Evolutionary conservation across 2,888 invertebrate genomes (phyloP).

Genomic region (Noctua janthina): DNA sequence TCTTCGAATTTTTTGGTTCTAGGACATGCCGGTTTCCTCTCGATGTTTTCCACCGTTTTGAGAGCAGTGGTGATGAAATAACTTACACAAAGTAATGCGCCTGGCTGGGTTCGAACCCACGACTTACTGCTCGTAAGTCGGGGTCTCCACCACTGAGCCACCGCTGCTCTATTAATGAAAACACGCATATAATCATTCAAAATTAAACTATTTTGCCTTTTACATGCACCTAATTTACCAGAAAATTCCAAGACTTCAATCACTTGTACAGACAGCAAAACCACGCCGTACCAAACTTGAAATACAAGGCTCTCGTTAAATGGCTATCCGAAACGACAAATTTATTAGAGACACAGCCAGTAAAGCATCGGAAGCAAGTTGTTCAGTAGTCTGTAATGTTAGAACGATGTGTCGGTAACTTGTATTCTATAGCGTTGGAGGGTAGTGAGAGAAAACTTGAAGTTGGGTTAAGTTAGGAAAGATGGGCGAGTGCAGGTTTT

Average conservation of each 20-base stretch:
- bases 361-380: slow-evolving; percentile 45
- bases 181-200: no score
- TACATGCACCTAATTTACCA: neutral
- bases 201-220: neutral
- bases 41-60: no score
- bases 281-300: slow-evolving; percentile 19
- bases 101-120: no score
- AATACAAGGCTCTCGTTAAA: slow-evolving; percentile 36
- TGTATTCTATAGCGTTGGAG: slow-evolving; percentile 35
- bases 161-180: no score
- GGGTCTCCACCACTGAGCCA: no score
- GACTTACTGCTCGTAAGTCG: no score
- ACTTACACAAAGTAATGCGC: no score
- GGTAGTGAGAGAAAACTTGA: slow-evolving; percentile 16
- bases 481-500: neutral
- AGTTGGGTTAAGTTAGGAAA: neutral
- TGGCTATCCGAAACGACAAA: slow-evolving; percentile 50
- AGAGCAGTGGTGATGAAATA: no score
- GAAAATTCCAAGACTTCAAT: slow-evolving; percentile 19
- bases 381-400: slow-evolving; percentile 43
- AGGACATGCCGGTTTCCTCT: no score
- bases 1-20: no score
- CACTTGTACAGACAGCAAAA: slow-evolving; percentile 30
- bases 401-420: slow-evolving; percentile 51
- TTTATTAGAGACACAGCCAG: slow-evolving; percentile 47